Conservation (phyloP, 2,113 vertebrate species). For the Pheucticus melanocephalus region DNA sequence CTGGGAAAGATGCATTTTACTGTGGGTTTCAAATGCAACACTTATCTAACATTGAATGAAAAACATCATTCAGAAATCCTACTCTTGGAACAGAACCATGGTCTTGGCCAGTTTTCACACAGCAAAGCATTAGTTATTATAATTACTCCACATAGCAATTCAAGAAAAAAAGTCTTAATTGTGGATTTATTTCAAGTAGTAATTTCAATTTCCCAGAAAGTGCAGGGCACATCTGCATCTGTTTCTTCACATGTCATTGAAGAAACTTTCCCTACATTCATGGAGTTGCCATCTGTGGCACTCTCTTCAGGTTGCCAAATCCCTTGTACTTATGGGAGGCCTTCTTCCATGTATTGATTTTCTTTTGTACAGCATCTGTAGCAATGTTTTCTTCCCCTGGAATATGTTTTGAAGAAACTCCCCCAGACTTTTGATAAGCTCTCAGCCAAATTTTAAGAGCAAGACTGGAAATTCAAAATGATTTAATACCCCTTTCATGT, state of each 20-base stretch:
- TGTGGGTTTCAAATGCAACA: background rate
- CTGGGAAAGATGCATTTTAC: background rate
- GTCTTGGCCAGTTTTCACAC: background rate
- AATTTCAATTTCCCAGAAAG: background rate
- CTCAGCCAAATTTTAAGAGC: slow-evolving; percentile 8
- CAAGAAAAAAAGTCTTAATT: background rate
- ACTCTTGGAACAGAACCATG: background rate
- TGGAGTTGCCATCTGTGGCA: background rate
- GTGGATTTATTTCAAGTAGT: background rate
- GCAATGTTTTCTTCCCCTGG: background rate
- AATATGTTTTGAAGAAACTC: slow-evolving; percentile 18
- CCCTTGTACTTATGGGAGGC: background rate
- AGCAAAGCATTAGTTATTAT: background rate
- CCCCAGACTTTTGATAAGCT: slow-evolving; percentile 32
- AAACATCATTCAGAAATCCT: background rate
- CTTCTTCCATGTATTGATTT: background rate
- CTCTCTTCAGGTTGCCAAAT: background rate
- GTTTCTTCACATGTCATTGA: background rate
- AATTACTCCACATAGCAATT: background rate
- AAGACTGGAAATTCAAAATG: slow-evolving; percentile 36
- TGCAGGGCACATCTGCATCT: background rate
- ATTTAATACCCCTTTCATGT: slow-evolving; percentile 48
- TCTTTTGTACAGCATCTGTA: background rate
- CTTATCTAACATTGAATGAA: background rate
- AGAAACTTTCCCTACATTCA: background rate